Conservation (phyloP, 2,797 vertebrate genomes). For the Gobio occitaniae region DNA sequence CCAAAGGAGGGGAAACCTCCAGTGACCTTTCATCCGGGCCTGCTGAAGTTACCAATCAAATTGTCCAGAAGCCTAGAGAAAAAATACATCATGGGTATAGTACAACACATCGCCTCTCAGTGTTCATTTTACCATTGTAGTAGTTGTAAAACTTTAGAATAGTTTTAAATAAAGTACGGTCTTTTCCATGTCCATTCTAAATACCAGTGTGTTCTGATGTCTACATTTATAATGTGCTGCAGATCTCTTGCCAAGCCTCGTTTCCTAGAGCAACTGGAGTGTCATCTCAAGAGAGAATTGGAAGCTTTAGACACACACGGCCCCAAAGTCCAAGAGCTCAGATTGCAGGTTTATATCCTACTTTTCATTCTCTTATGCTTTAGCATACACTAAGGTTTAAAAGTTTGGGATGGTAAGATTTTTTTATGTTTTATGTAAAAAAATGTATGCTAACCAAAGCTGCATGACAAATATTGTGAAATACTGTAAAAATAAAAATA, state of each 20-base stretch:
- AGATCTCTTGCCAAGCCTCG: constrained; percentile 77
- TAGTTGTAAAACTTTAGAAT: neutral
- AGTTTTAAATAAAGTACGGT: neutral
- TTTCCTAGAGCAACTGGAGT: constrained; percentile 78
- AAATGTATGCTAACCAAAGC: neutral
- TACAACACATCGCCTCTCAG: neutral
- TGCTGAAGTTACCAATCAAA: constrained; percentile 68
- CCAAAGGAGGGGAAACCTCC: neutral
- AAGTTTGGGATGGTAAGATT: neutral
- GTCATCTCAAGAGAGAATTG: constrained; percentile 78
- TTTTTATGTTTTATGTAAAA: neutral
- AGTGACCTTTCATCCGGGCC: constrained; percentile 74
- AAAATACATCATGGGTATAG: constrained; percentile 63
- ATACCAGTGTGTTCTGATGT: constrained; percentile 1
- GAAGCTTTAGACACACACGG: constrained; percentile 69
- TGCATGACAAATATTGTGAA: neutral
- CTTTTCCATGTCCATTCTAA: neutral
- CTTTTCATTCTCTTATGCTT: neutral
- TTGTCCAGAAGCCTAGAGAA: constrained; percentile 59
- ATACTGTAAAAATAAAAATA: neutral
- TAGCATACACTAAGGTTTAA: neutral
- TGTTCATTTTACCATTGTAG: neutral
- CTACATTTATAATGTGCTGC: constrained; percentile 14
- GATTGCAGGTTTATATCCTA: constrained; percentile 78
- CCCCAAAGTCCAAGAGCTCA: constrained; percentile 76